Evolutionary conservation across 2,113 vertebrate genomes (phyloP).

Genomic region (Dromaius novaehollandiae): DNA sequence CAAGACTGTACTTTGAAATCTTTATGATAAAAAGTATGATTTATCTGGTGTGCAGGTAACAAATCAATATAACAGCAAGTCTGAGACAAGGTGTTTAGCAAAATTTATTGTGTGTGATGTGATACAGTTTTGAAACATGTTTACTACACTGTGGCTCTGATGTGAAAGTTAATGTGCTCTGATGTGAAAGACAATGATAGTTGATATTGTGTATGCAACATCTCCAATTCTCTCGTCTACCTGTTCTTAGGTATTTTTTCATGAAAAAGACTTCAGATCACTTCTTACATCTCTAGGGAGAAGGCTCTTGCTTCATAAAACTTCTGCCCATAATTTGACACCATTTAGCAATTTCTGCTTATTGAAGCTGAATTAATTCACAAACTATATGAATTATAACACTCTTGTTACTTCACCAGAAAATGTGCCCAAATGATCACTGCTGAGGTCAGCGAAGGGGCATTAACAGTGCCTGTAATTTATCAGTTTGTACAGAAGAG

Average conservation of each 20-base stretch:
- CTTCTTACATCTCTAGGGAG: neutral
- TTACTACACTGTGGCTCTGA: neutral
- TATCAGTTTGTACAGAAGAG: neutral
- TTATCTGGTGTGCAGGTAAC: neutral
- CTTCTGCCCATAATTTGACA: slow-evolving; percentile 19
- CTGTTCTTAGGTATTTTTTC: neutral
- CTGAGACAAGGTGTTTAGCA: neutral
- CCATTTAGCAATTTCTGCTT: slow-evolving; percentile 42
- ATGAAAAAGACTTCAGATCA: neutral
- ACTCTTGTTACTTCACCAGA: slow-evolving; percentile 10
- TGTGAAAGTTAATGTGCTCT: neutral
- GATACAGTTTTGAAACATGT: neutral
- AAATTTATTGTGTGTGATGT: neutral
- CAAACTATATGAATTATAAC: slow-evolving; percentile 10
- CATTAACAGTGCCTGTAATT: neutral
- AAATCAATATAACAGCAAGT: neutral
- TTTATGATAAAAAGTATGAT: neutral
- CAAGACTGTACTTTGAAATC: neutral
- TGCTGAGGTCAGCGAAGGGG: neutral
- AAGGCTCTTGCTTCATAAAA: neutral
- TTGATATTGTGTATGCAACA: neutral
- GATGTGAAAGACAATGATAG: neutral
- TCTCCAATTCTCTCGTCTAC: neutral
- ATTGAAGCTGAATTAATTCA: slow-evolving; percentile 41
- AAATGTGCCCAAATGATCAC: neutral